Percentiles rank a stretch among this genome's conserved stretches.
Conservation (phyloP, 2,113 vertebrate species). For the Drymodes brunneopygia region DNA sequence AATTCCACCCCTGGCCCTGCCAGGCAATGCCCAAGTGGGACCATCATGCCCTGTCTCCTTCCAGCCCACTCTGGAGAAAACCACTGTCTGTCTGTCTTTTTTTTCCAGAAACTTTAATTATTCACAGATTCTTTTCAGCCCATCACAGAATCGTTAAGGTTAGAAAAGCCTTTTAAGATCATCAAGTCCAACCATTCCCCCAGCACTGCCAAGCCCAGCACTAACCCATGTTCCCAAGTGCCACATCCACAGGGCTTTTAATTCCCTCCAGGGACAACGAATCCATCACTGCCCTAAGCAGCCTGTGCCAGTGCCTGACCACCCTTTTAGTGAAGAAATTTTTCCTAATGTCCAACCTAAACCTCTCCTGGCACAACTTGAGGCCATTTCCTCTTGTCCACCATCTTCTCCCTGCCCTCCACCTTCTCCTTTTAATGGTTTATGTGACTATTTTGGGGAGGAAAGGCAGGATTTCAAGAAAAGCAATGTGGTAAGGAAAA, state of each 20-base stretch:
- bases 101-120: neutral
- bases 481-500: neutral
- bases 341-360: neutral
- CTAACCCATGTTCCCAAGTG: neutral
- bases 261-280: neutral
- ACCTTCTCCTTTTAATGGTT: neutral
- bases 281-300: neutral
- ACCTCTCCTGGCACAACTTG: neutral
- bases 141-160: neutral
- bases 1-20: neutral
- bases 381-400: neutral
- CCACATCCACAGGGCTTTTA: neutral
- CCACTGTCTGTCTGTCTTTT: neutral
- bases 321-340: neutral
- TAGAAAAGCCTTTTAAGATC: neutral
- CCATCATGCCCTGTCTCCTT: neutral
- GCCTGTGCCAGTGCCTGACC: neutral
- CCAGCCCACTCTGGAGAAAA: neutral
- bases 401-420: neutral
- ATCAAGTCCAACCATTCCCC: neutral
- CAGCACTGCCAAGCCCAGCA: neutral
- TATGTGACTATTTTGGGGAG: neutral
- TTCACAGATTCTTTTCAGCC: neutral
- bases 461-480: slow-evolving; percentile 12
- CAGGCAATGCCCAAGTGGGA: neutral